Evolutionary conservation across 2,797 vertebrate genomes (phyloP), one percentile per base, ranked within the genome.

Genomic region (Sciurus vulgaris): DNA sequence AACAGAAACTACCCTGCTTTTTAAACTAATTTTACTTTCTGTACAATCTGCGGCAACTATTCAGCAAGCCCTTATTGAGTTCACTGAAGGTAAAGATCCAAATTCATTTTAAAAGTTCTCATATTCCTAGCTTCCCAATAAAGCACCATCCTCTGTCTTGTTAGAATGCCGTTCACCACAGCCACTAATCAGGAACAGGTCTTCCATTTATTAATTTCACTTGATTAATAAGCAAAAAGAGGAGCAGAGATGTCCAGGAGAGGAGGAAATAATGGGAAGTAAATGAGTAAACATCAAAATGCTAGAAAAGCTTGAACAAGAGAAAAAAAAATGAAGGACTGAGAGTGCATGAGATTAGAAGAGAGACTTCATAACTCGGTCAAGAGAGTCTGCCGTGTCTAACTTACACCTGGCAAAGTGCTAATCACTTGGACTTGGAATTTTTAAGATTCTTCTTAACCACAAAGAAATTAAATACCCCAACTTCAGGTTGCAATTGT

Each of bases 31-130:
- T 85, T 91, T 93, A 33, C 28, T 56, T 24, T 86, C 9, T 5
- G 1, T 30, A 12, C 15, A 35, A 22, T 47, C 49, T 11, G 33
- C 49, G 11, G 35, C n/a, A 69, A 6, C 54, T 85, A 11, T 7
- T 7, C 51, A 11, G 30, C 35, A 87, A 76, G 61, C 14, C n/a
- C 5, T 49, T 86, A 44, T 0, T 56, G 76, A 44, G 24, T 89
- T 78, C 17, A 2, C 7, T 78, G 38, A 81, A 81, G 28, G 78
- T 74, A 69, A 89, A 89, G 65, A 83, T 33, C 7, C 77, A 89
- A 89, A 83, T 65, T 74, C 59, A 91, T 69, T 91, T 78, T 49
- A 59, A 91, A 93, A 56, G 93, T 88, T 77, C 86, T 89, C 51
- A 14, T 70, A 87, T 49, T 28, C 51, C 33, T 85, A 22, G 47